A percentile compares a stretch with the other conserved stretches of the same genome.
Conservation (phyloP, 2,113 vertebrate species). For the Lagopus muta region DNA sequence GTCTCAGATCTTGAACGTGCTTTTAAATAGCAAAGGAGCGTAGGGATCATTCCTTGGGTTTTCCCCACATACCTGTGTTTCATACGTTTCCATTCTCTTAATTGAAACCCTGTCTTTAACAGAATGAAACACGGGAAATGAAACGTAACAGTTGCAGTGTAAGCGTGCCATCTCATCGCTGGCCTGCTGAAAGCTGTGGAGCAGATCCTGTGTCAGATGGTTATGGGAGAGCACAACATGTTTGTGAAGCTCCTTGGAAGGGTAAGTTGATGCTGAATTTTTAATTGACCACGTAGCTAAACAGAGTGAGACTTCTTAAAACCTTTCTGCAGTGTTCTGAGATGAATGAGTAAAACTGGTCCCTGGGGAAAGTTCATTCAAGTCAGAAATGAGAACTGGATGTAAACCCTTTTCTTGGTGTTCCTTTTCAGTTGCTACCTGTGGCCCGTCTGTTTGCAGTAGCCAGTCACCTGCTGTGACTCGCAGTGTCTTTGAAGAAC, state of each 20-base stretch:
- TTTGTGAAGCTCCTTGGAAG: conserved; percentile 86
- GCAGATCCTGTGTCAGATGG: conserved; percentile 85
- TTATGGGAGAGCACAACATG: conserved; percentile 85
- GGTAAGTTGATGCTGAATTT: too few relatives aligned
- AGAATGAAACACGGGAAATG: conserved; percentile 96
- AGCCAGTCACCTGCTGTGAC: too few relatives aligned
- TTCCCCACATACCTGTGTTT: neutral
- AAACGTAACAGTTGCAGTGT: conserved; percentile 84
- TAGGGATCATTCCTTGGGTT: neutral
- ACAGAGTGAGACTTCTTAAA: too few relatives aligned
- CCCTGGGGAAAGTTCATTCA: too few relatives aligned
- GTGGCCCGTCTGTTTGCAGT: too few relatives aligned
- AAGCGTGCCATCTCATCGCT: conserved; percentile 82
- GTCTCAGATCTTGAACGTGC: neutral
- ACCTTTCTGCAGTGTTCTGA: too few relatives aligned
- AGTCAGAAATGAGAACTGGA: too few relatives aligned
- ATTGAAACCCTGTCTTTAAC: neutral
- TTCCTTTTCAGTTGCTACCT: too few relatives aligned
- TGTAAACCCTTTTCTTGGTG: too few relatives aligned
- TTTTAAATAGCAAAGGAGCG: neutral
- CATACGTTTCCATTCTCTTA: neutral
- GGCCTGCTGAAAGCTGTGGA: conserved; percentile 86
- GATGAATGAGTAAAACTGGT: too few relatives aligned
- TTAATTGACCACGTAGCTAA: too few relatives aligned
- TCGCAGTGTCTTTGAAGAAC: too few relatives aligned